Evolutionary conservation across 2,113 vertebrate species (phyloP).

Genomic region (Nibea albiflora): DNA sequence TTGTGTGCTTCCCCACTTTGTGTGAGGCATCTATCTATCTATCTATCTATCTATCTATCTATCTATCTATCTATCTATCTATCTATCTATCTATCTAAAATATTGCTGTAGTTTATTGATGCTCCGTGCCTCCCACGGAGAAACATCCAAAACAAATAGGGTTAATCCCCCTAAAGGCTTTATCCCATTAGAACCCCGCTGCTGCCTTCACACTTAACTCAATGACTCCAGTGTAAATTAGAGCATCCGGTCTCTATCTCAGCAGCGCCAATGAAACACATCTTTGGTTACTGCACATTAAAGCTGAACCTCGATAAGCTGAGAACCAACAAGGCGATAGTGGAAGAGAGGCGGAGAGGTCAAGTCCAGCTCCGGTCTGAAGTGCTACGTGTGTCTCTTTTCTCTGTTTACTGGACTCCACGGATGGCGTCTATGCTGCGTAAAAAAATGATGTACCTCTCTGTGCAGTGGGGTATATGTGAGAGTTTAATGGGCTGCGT

Average conservation of each 20-base stretch:
- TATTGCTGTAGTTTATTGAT: slow-evolving; percentile 68
- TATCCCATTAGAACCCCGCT: slow-evolving; percentile 79
- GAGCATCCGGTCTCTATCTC: slow-evolving; percentile 69
- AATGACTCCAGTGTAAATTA: slow-evolving; percentile 77
- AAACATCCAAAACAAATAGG: slow-evolving; percentile 81
- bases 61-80: neutral
- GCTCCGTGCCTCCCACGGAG: slow-evolving; percentile 63
- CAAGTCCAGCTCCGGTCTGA: slow-evolving; percentile 71
- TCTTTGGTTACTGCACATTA: slow-evolving; percentile 71
- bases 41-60: neutral
- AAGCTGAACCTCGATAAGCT: slow-evolving; percentile 77
- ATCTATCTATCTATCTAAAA: slow-evolving; percentile 28
- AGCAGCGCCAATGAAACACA: slow-evolving; percentile 65
- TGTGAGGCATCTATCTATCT: slow-evolving; percentile 10
- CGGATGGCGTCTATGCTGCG: neutral
- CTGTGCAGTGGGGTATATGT: neutral
- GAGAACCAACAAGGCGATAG: slow-evolving; percentile 57
- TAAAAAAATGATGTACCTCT: neutral
- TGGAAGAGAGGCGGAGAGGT: slow-evolving; percentile 69
- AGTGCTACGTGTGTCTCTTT: slow-evolving; percentile 44
- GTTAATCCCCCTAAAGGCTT: slow-evolving; percentile 77
- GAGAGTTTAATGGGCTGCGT: neutral
- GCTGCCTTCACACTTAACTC: slow-evolving; percentile 70
- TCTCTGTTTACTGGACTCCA: slow-evolving; percentile 21
- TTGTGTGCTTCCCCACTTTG: too few species aligned